Evolutionary conservation across 92 coral and sea anemone genomes (phyloP), one percentile per base, ranked within the genome.

Genomic region (Parazoanthus darwini): DNA sequence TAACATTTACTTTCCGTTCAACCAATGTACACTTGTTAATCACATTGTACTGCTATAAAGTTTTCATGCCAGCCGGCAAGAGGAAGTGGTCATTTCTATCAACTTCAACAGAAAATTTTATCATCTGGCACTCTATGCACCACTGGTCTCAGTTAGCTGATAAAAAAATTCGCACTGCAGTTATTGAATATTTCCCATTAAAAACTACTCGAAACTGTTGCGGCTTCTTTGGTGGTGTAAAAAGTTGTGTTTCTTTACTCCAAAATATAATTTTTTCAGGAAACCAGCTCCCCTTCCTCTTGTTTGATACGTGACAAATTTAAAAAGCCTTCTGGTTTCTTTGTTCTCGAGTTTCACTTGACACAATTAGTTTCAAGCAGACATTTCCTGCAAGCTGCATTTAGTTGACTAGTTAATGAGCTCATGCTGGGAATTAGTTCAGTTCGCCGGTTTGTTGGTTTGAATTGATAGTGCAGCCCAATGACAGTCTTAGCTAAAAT

Each of bases 251-350:
- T 15, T 29, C 38, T 26, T 68, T 33, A 36, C 75, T 72, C 56
- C 81, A 8, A 39, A 77, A 77, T 29, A 29, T 29, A 20, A 35
- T 42, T 38, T 37, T 25, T 39, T 39, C 51, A 10, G 38, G 7
- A 11, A 29, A 29, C 77, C 16, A 5, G 38, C 39, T 73, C 18
- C 77, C 42, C 16, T 20, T 26, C 81, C 59, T 23, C n/a, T 22
- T 8, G 9, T 38, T 75, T 13, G 43, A 77, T 81, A 81, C 85
- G 85, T 81, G 85, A 81, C 85, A 59, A 36, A 29, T 81, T 81
- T 81, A 59, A 81, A 58, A 36, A 8, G 51, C 74, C 16, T 81
- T 29, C 72, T 16, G 38, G 38, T 23, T 15, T 42, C 72, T 81
- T 81, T 81, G 85, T 81, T 63, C 73, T 63, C 74, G 15, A 63